Conservation (phyloP, 2,888 invertebrate genomes). For the Orthosia gothica region DNA sequence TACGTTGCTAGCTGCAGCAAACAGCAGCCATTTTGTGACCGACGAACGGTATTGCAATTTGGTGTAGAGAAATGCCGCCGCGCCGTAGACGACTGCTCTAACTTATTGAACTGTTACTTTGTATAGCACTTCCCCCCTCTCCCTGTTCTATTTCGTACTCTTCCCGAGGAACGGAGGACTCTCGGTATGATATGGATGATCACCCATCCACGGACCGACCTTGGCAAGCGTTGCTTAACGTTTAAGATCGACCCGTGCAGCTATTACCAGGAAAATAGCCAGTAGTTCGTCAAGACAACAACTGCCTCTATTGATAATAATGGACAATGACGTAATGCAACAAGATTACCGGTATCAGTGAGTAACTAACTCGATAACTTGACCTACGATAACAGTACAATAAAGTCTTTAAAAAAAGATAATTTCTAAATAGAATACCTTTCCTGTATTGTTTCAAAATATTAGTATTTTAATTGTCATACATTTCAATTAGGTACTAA, state of each 20-base stretch:
- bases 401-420: not conserved
- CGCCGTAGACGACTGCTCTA: too few relatives aligned
- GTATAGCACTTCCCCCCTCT: too few relatives aligned
- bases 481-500: too few relatives aligned
- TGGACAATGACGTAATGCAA: constrained; percentile 1
- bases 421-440: not conserved
- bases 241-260: not conserved
- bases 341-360: not conserved
- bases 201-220: not conserved
- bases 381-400: constrained; percentile 10
- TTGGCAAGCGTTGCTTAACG: not conserved
- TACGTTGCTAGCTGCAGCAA: too few relatives aligned
- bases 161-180: not conserved
- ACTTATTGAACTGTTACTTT: too few relatives aligned
- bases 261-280: not conserved
- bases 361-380: not conserved
- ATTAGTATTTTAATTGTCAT: too few relatives aligned
- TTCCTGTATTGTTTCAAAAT: too few relatives aligned
- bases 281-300: too few relatives aligned
- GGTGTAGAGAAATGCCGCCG: too few relatives aligned
- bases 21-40: too few relatives aligned
- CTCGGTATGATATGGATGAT: not conserved
- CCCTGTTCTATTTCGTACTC: too few relatives aligned
- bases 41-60: too few relatives aligned
- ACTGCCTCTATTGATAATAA: not conserved